Conservation (phyloP, 2,888 invertebrate genomes). For the Galerucella nymphaeae region DNA sequence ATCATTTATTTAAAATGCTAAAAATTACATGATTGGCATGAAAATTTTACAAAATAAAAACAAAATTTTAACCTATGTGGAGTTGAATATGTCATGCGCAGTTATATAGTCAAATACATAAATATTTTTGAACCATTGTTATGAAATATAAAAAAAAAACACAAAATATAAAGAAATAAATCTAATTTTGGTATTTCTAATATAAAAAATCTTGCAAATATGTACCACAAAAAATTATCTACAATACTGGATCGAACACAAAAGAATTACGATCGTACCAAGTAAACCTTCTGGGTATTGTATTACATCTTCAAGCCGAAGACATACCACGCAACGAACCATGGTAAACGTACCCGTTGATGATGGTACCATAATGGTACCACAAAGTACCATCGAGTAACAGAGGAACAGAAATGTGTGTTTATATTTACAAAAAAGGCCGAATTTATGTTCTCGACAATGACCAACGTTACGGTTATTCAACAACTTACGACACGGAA, state of each 20-base stretch:
- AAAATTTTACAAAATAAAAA: too few relatives aligned
- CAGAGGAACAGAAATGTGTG: constrained; percentile 13
- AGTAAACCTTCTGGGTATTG: neutral
- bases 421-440: neutral
- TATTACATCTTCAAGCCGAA: neutral
- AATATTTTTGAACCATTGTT: too few relatives aligned
- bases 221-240: too few relatives aligned
- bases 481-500: neutral
- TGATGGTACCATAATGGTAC: constrained; percentile 29
- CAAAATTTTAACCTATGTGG: too few relatives aligned
- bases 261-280: neutral
- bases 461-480: constrained; percentile 1
- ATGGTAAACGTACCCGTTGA: constrained; percentile 2
- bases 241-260: neutral
- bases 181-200: too few relatives aligned
- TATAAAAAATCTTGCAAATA: too few relatives aligned
- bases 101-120: too few relatives aligned
- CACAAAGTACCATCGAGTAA: constrained; percentile 22
- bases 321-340: neutral
- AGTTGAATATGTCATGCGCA: too few relatives aligned
- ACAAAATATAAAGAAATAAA: too few relatives aligned
- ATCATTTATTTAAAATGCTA: too few relatives aligned
- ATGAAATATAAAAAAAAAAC: too few relatives aligned
- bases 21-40: too few relatives aligned
- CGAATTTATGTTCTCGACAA: neutral